Evolutionary conservation across 2,888 invertebrate species (phyloP).

Genomic region (Lissocephala sabroskyi): DNA sequence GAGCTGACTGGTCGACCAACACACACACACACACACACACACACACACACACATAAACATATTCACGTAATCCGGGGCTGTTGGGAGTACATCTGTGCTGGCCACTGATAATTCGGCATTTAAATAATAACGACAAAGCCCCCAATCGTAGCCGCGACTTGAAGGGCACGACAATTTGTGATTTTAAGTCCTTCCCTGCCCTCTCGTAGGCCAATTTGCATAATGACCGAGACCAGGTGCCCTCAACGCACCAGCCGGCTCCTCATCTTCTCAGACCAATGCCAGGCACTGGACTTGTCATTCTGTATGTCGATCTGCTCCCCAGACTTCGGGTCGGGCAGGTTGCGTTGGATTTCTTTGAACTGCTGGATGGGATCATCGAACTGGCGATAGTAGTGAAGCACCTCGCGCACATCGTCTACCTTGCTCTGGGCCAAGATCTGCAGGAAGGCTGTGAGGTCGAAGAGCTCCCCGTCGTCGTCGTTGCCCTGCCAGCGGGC

Average conservation of each 20-base stretch:
- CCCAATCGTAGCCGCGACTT: conserved; percentile 1
- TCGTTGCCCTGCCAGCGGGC: conserved; percentile 95
- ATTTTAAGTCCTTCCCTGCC: conserved; percentile 54
- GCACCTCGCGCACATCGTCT: conserved; percentile 93
- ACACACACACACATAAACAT: not conserved
- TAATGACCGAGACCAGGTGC: conserved; percentile 10
- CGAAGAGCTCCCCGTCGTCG: conserved; percentile 89
- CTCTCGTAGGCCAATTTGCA: conserved; percentile 29
- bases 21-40: not conserved
- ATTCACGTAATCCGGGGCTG: not conserved
- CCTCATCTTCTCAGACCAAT: conserved; percentile 78
- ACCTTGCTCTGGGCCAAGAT: conserved; percentile 91
- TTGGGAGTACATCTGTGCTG: conserved; percentile 21
- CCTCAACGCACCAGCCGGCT: conserved; percentile 29
- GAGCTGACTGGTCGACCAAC: conserved; percentile 44
- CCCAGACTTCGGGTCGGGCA: conserved; percentile 81
- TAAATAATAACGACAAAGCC: conserved; percentile 48
- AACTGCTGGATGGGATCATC: conserved; percentile 95
- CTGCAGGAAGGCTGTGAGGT: conserved; percentile 91
- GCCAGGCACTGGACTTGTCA: conserved; percentile 74
- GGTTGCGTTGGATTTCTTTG: conserved; percentile 88
- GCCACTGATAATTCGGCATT: conserved; percentile 59
- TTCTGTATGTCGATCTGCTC: conserved; percentile 71
- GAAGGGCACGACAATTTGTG: conserved; percentile 46
- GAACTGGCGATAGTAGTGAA: conserved; percentile 93